Base-by-base conservation (phyloP, 2,113 vertebrate species). In the Lampris incognitus region DNA sequence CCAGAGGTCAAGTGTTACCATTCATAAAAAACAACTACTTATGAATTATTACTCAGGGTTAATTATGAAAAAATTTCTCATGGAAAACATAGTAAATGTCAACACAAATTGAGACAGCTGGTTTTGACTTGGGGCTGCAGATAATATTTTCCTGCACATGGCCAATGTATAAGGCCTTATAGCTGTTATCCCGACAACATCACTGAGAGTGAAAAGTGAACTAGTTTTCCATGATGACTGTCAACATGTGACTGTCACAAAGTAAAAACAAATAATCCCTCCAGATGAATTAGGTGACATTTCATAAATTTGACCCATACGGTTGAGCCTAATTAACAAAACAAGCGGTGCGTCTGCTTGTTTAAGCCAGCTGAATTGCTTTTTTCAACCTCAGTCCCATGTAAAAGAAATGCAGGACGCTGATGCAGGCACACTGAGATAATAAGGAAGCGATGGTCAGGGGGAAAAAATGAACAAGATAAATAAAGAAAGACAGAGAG, bases 41-140 rank as follows among this genome's bases (percentile, higher is more conserved):
- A 13, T 39, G 10, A 61, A 72, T 52, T 56, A 56, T 74, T 50
- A 8, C 10, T 56, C 61, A 58, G 50, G 8, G 9, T 66, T 67
- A 41, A 70, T 72, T 38, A 72, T 66, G 1, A 61, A 56, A 74
- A 61, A 68, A 55, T 55, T 1, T n/a, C 11, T 49, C 24, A 57
- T 51, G 63, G 55, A 81, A 78, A 84, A 77, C 61, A 72, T 11
- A 0, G 24, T 72, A 72, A 69, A 76, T 55, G 57, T 85, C 76
- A 66, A 72, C 44, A 76, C 10, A 10, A 60, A 72, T 74, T 50
- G n/a, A 46, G 49, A 41, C 64, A 48, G 44, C 50, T 52, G 66
- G 46, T 9, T 65, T 36, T 63, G 63, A 79, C 65, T 57, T 69
- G 11, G 52, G 51, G 5, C 46, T 24, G 62, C 70, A 65, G 71